A percentile compares a stretch with the other conserved stretches of the same genome.
Conservation (phyloP, 1,140 invertebrate genomes). For the Drosophila navojoa region DNA sequence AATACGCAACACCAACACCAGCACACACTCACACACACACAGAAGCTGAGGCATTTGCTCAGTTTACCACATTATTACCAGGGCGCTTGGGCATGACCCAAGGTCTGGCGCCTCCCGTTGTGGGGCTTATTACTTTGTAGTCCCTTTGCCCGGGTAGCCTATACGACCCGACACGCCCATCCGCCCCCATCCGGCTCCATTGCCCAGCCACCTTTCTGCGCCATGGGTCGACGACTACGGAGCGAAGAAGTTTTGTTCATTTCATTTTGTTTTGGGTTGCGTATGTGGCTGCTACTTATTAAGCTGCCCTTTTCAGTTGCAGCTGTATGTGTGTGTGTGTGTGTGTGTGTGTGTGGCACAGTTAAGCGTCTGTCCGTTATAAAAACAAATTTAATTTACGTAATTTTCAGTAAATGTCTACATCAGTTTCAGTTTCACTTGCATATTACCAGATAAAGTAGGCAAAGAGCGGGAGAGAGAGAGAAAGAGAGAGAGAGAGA, state of each 20-base stretch:
- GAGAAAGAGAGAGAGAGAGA: conserved; percentile 4
- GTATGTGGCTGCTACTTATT: conserved; percentile 59
- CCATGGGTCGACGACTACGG: not conserved
- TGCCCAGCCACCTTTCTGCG: too few relatives aligned
- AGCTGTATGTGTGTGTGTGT: conserved; percentile 26
- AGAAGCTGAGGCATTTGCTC: conserved; percentile 27
- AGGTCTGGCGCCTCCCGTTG: conserved; percentile 70
- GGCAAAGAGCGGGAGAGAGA: conserved; percentile 9
- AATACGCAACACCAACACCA: conserved; percentile 3
- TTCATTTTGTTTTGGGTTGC: conserved; percentile 57
- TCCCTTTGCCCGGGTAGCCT: not conserved
- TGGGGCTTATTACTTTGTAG: conserved; percentile 72
- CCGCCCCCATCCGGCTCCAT: too few relatives aligned
- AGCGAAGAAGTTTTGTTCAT: conserved; percentile 51
- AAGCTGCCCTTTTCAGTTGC: conserved; percentile 54
- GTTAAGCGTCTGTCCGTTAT: conserved; percentile 68
- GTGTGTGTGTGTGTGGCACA: conserved; percentile 35
- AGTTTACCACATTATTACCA: conserved; percentile 74
- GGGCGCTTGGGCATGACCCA: conserved; percentile 73
- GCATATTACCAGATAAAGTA: conserved; percentile 16
- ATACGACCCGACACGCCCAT: not conserved
- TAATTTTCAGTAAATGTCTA: conserved; percentile 82
- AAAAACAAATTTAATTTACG: conserved; percentile 83
- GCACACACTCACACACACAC: conserved; percentile 5
- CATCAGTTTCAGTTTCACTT: conserved; percentile 74